Base-by-base conservation (phyloP, 1,140 invertebrate genomes). In the Trypoxylus dichotomus region DNA sequence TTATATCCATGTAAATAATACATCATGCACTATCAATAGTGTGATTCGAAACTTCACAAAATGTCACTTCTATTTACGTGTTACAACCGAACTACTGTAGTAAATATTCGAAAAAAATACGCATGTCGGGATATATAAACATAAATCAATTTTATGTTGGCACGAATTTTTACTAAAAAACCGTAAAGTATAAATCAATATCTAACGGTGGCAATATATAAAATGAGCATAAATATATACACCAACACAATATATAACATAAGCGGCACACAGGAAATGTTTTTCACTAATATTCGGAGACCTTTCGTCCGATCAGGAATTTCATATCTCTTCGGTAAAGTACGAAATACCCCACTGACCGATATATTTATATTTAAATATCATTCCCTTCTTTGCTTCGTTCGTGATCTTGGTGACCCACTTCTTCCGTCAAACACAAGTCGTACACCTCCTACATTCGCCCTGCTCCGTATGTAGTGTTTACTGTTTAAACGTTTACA, bases 291-390 rank as follows among this genome's bases (percentile, higher is more conserved):
- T 54, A 54, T 54, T 54, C 47, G 47, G 5, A 54, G n/a, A 54
- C 60, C 60, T 68, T 68, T 25, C 60, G 60, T 25, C 21, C 27
- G 60, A 68, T 27, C 24, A 68, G 60, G 24, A 68, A 68, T 68
- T 68, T 68, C 60, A 68, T 68, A 11, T 68, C 60, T 29, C 60
- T 13, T 11, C 60, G 60, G 60, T 25, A 27, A 68, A 68, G 27
- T 68, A 24, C 13, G 60, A 27, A 68, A 68, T 68, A 68, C 60
- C 60, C 60, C 13, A 29, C 21, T 68, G 60, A 68, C 60, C 60
- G 15, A 68, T 68, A 68, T 68, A 68, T 68, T 68, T 68, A 68
- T 68, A 68, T 68, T 68, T 68, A 24, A 68, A 68, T 25, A 68
- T 25, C 60, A 25, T 68, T 68, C 60, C 27, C 6, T 24, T 1